phyloP scores from a whole-genome alignment of 2,888 invertebrate species.

The Cerceris ruficornis region DNA sequence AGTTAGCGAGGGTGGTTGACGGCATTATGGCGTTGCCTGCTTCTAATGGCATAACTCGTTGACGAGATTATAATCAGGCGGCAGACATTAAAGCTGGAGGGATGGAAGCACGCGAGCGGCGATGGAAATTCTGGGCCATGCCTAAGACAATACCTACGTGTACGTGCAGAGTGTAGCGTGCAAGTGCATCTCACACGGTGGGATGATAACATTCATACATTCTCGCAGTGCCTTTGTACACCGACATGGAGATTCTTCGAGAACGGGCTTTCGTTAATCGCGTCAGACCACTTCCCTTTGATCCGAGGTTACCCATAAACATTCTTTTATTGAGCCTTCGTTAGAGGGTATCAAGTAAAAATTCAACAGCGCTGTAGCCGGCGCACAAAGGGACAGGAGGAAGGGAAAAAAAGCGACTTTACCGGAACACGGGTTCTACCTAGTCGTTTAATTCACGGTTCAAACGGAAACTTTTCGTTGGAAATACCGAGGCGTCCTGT shows the following conservation, averaged over 20 bases:
- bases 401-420: neutral
- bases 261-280: constrained; percentile 70
- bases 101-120: constrained; percentile 45
- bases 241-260: constrained; percentile 15
- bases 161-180: neutral
- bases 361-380: constrained; percentile 39
- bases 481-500: constrained; percentile 19
- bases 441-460: constrained; percentile 29
- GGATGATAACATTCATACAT: constrained; percentile 46
- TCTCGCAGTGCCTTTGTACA: constrained; percentile 45
- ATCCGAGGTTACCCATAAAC: constrained; percentile 70
- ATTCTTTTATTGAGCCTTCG: constrained; percentile 74
- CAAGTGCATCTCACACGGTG: constrained; percentile 4
- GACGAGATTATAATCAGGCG: constrained; percentile 81
- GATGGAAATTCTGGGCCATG: constrained; percentile 12
- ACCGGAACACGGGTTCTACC: constrained; percentile 17
- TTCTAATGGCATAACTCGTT: constrained; percentile 78
- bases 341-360: constrained; percentile 58
- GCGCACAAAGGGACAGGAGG: constrained; percentile 44
- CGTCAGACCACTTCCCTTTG: constrained; percentile 75
- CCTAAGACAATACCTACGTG: neutral
- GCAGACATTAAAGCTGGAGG: constrained; percentile 76
- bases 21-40: constrained; percentile 57
- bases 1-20: constrained; percentile 21
- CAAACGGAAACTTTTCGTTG: constrained; percentile 38